Conservation (phyloP, 2,797 vertebrate species). For the Lepus townsendii region DNA sequence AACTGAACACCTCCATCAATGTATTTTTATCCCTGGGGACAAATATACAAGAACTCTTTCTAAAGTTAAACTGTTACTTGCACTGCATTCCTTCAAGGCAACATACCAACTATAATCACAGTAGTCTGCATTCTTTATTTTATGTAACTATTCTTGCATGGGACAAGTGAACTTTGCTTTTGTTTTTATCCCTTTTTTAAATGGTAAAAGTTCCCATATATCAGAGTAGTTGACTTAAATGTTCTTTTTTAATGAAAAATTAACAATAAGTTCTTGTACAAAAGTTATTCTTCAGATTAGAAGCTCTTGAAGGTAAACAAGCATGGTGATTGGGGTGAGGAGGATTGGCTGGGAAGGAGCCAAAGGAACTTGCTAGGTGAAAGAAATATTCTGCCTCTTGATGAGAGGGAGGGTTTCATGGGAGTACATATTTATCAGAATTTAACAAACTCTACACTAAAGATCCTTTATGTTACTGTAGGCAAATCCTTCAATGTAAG, state of each 20-base stretch:
- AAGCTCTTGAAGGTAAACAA: not conserved
- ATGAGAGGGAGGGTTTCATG: not conserved
- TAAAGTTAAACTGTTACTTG: conserved; percentile 71
- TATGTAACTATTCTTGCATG: conserved; percentile 28
- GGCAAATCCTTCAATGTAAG: not conserved
- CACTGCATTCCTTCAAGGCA: conserved; percentile 68
- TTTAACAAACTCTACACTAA: not conserved
- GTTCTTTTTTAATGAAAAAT: not conserved
- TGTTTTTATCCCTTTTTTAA: conserved; percentile 19
- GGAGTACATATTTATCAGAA: not conserved
- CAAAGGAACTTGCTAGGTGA: not conserved
- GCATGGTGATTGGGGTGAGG: not conserved
- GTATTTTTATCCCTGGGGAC: conserved; percentile 50
- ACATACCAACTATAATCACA: not conserved
- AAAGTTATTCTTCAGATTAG: not conserved
- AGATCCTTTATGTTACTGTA: not conserved
- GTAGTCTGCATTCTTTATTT: conserved; percentile 58
- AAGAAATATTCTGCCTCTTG: not conserved
- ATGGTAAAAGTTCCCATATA: not conserved
- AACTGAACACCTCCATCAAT: not conserved
- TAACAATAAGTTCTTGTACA: not conserved
- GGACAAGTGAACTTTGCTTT: not conserved
- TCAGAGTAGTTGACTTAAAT: not conserved
- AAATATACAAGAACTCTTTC: conserved; percentile 48
- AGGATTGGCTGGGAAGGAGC: not conserved